Evolutionary conservation across 2,113 vertebrate species (phyloP), one percentile per base, ranked within the genome.

Genomic region (Cyprinodon brontotheroides): DNA sequence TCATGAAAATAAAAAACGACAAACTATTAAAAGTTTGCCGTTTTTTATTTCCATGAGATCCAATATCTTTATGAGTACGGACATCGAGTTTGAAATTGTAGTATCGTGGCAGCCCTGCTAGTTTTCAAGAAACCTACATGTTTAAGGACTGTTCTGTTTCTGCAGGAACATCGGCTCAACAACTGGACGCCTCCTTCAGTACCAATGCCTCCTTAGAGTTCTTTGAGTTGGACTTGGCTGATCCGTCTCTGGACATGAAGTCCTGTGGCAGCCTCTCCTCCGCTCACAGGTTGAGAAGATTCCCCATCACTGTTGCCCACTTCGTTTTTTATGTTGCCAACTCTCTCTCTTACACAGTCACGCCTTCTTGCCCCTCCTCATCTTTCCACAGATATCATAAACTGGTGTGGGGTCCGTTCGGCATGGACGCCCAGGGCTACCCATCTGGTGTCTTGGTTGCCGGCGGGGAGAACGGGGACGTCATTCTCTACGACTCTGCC

Each of bases 91-190:
- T 29, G 29, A 29, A 29, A 29, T 29, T 29, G 29, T 29, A 29
- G 29, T 29, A 29, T 29, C 29, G 29, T 29, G 29, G 29, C 29
- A 29, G 1, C 29, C 29, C 29, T 29, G 29, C 29, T 29, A 29
- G 29, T 29, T 29, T 29, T 29, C 48, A 50, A 53, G 17, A 57
- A 57, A 57, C 4, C 29, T 29, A 29, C 1, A 29, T 29, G 29
- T 29, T 29, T 29, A 29, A 1, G 1, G 29, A 29, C 20, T 29
- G 4, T 10, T 61, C 4, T 90, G 67, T 85, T 14, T 39, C 0
- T 86, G 93, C 84, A 99, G 98, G 98, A 80, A 99, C 98, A 8
- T 98, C 98, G 78, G 98, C 98, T 78, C 97, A 99, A 86, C 98
- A 99, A 77, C 92, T 99, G 61, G 98, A 99, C 90, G 97, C 98